These are phyloP conservation scores for Sicus ferrugineus DNA, from an alignment of 2,888 invertebrate species.

Conservation along the genomic window DNA sequence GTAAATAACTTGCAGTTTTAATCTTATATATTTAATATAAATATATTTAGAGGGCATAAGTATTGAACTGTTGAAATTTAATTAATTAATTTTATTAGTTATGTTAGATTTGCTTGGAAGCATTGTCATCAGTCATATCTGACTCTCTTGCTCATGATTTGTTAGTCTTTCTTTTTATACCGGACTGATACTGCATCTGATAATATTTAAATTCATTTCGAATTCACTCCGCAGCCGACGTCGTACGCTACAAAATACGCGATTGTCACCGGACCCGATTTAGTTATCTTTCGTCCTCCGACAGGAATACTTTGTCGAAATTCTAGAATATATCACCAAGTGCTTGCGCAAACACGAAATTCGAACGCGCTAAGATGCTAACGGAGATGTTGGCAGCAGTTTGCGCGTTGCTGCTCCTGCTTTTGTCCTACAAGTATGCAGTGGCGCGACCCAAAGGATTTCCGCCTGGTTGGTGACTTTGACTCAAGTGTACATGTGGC, in stretches of 20 bases:
- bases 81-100: too few species aligned
- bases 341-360: too few species aligned
- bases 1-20: too few species aligned
- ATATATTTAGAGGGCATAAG: too few species aligned
- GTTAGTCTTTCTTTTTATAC: too few species aligned
- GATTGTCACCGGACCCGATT: neutral
- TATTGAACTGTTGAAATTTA: too few species aligned
- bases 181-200: too few species aligned
- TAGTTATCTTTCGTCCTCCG: neutral
- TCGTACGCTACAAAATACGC: neutral
- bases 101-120: too few species aligned
- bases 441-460: slow-evolving; percentile 66
- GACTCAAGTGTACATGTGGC: neutral
- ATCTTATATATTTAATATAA: too few species aligned
- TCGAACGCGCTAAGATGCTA: slow-evolving; percentile 49
- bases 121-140: too few species aligned
- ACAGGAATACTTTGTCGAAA: neutral
- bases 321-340: too few species aligned
- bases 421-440: slow-evolving; percentile 61
- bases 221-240: neutral
- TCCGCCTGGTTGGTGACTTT: slow-evolving; percentile 68
- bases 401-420: slow-evolving; percentile 59
- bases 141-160: too few species aligned
- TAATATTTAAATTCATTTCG: neutral
- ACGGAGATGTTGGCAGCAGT: slow-evolving; percentile 58